Conservation (phyloP, 2,797 vertebrate genomes). For the Mionectes olivaceus region DNA sequence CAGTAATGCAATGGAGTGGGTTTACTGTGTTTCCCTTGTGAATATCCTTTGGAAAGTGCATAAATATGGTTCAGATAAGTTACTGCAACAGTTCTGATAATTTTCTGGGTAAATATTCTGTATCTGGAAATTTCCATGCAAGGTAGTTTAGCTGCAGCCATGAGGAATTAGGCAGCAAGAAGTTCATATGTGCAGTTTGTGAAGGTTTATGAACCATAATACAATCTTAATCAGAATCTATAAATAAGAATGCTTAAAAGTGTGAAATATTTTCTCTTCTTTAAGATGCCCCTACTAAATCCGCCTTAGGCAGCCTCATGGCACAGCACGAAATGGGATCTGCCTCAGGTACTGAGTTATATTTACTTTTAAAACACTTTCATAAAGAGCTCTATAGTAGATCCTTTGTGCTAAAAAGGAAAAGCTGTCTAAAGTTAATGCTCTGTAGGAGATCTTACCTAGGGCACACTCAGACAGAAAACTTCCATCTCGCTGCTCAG, state of each 20-base stretch:
- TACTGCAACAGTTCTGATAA: background rate
- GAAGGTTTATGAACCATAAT: background rate
- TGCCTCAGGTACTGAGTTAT: background rate
- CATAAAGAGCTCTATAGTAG: background rate
- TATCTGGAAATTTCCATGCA: background rate
- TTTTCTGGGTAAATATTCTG: background rate
- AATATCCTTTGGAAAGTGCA: background rate
- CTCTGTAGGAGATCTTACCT: background rate
- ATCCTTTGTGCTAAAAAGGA: background rate
- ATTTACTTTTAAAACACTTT: constrained; percentile 26
- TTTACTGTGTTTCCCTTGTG: background rate
- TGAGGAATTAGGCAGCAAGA: background rate
- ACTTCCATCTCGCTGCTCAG: background rate
- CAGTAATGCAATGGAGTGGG: background rate
- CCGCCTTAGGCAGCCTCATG: background rate
- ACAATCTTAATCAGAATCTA: background rate
- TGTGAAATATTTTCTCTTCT: background rate
- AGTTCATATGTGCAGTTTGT: background rate
- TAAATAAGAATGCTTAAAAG: background rate
- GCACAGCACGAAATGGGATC: background rate
- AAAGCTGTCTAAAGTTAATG: background rate
- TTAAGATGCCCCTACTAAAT: background rate
- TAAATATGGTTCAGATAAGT: background rate
- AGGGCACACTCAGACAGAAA: background rate
- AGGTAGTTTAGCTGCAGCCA: background rate